phyloP scores from a whole-genome alignment of 1,140 invertebrate genomes.

The Solenopsis fugax region DNA sequence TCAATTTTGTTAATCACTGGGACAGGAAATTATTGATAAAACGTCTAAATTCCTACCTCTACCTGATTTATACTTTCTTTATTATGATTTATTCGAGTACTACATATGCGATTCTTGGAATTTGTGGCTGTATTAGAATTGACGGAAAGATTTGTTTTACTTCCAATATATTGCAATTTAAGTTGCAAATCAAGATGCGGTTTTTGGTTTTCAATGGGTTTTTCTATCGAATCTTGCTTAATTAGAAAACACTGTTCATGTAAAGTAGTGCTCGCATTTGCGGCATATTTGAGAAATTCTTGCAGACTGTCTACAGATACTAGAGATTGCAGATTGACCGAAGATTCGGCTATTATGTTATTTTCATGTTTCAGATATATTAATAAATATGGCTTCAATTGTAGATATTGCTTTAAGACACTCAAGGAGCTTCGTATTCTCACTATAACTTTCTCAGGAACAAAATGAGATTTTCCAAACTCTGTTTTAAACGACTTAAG shows the following conservation, averaged over 20 bases:
- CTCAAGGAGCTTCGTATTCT: constrained; percentile 82
- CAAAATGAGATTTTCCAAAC: constrained; percentile 66
- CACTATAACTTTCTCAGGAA: constrained; percentile 83
- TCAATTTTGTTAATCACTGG: not conserved
- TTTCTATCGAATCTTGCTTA: constrained; percentile 61
- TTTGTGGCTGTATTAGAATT: constrained; percentile 51
- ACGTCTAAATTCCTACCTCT: constrained; percentile 21
- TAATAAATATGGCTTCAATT: constrained; percentile 78
- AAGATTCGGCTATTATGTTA: constrained; percentile 76
- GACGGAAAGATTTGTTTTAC: constrained; percentile 66
- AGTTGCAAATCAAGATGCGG: constrained; percentile 76
- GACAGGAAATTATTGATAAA: not conserved
- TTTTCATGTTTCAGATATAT: constrained; percentile 80
- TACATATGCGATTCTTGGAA: constrained; percentile 9
- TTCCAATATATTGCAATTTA: constrained; percentile 77
- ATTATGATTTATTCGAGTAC: not conserved
- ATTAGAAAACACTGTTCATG: constrained; percentile 80
- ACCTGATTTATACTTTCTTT: constrained; percentile 58
- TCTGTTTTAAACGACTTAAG: constrained; percentile 79
- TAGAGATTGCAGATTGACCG: constrained; percentile 80
- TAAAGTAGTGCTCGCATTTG: constrained; percentile 73
- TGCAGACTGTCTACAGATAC: constrained; percentile 74
- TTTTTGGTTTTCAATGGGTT: constrained; percentile 64
- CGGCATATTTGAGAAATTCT: constrained; percentile 75
- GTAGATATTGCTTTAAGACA: constrained; percentile 81